Base-by-base conservation (phyloP, 2,797 vertebrate genomes). In the Babyrousa celebensis region DNA sequence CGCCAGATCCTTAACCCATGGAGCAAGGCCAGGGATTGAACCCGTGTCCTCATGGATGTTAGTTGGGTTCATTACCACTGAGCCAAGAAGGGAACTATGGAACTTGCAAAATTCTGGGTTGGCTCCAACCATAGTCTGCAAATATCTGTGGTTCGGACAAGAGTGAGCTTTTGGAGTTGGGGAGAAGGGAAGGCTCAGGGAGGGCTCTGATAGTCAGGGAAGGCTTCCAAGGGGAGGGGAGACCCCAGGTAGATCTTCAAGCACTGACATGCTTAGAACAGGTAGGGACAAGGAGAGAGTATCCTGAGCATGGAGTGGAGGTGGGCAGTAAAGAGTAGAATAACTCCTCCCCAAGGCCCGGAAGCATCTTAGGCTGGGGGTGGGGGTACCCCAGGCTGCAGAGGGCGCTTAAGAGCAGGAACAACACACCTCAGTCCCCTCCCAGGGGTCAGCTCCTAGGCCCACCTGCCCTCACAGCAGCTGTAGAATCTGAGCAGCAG, bases 301-400 rank as follows among this genome's bases (percentile, higher is more conserved):
- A 94, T 94, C 74, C 72, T 85, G 78, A 71, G 67, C 65, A 63
- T 75, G 60, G 87, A 29, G 63, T 90, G 32, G 52, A 58, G 71
- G 88, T 87, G 77, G 85, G 71, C 68, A 85, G 94, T 91, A 93
- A 92, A 62, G 43, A 90, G 80, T 79, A 97, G 77, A 94, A 78
- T 87, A 88, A 84, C 60, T 94, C 67, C 93, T 86, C 91, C 36
- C 36, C 5, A 82, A 96, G 84, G 58, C 36, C 56, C 48, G 68
- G 68, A 85, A 91, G 32, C n/a, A 94, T 68, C 40, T 9, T n/a
- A 32, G 62, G 43, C 43, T 94, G 68, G 23, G 25, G 12, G 21
- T 43, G 32, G 29, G 43, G 70, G 29, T 11, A 25, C 91, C 36
- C 60, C 48, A 14, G n/a, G 20, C 27, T 96, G 65, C 25, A 43